Evolutionary conservation across 1,140 invertebrate genomes (phyloP), one percentile per base, ranked within the genome.

Genomic region (Hycleus cichorii): DNA sequence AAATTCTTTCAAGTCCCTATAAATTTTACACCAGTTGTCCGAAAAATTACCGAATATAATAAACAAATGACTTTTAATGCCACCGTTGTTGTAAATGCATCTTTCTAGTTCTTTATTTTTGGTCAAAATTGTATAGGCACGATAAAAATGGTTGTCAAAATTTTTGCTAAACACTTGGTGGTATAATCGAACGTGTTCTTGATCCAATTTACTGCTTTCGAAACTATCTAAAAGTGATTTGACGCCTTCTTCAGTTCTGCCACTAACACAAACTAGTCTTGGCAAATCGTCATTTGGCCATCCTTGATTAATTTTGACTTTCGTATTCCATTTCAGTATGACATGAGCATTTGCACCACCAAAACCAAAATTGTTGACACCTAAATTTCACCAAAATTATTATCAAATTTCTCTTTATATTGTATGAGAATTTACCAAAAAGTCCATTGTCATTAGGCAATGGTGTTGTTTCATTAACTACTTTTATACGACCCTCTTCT

Each of bases 261-360:
- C 85, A 56, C 83, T 83, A 39, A 79, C 78, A 1, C 76, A 72
- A 3, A 87, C 77, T 10, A 91, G 64, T 58, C 85, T 73, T 1
- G 82, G 83, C n/a, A 83, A 52, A 57, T 78, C 69, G 53, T 83
- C 79, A 3, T 59, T 0, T 6, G 45, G 32, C 3, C 1, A 32
- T 4, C 27, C 27, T 4, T 2, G 5, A 66, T 81, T 80, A 1
- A 75, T 51, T 65, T 84, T 84, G 18, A 70, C 64, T 57, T 81
- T 83, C 0, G 67, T 3, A 66, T 80, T 73, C 2, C 74, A 77
- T 72, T 77, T 79, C 0, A 93, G 64, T 5, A 93, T 64, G 12
- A 84, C 73, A 69, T 92, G 89, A 24, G 83, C 77, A 65, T 85
- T 83, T 24, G 77, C 77, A 18, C 83, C 81, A 45, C 84, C 81